Percentiles rank a stretch among this genome's conserved stretches.
phyloP scores from a whole-genome alignment of 2,888 invertebrate species.

The Mechanitis messenoides region DNA sequence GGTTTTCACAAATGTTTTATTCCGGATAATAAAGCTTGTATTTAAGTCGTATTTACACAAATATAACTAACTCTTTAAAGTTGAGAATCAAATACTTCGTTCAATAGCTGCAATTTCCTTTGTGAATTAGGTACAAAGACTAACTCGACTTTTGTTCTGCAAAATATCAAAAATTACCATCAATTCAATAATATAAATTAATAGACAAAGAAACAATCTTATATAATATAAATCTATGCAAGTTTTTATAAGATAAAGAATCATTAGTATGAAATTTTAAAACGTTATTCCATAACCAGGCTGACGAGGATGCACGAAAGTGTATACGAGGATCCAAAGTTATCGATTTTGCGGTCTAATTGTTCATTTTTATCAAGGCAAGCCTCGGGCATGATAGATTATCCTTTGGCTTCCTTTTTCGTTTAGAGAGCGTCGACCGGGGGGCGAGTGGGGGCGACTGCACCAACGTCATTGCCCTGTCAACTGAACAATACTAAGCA shows the following conservation, averaged over 20 bases:
- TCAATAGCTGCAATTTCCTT: constrained; percentile 1
- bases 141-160: background rate
- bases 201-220: too few relatives aligned
- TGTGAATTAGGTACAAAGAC: background rate
- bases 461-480: constrained; percentile 73
- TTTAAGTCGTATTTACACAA: constrained; percentile 5
- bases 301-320: background rate
- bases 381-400: constrained; percentile 74
- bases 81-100: constrained; percentile 4
- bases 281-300: background rate
- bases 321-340: constrained; percentile 42
- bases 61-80: constrained; percentile 1
- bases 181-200: too few relatives aligned
- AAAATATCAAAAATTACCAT: too few relatives aligned
- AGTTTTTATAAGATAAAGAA: background rate
- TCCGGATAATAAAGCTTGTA: constrained; percentile 5
- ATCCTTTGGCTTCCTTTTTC: constrained; percentile 74
- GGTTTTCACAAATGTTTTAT: constrained; percentile 6
- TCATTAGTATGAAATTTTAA: background rate
- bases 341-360: constrained; percentile 67
- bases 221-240: too few relatives aligned
- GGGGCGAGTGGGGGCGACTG: constrained; percentile 48
- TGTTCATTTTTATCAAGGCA: constrained; percentile 74
- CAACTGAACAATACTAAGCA: constrained; percentile 74
- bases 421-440: constrained; percentile 74